A percentile compares a stretch with the other conserved stretches of the same genome.
phyloP scores from a whole-genome alignment of 2,888 invertebrate genomes.

The Diarsia dahlii region DNA sequence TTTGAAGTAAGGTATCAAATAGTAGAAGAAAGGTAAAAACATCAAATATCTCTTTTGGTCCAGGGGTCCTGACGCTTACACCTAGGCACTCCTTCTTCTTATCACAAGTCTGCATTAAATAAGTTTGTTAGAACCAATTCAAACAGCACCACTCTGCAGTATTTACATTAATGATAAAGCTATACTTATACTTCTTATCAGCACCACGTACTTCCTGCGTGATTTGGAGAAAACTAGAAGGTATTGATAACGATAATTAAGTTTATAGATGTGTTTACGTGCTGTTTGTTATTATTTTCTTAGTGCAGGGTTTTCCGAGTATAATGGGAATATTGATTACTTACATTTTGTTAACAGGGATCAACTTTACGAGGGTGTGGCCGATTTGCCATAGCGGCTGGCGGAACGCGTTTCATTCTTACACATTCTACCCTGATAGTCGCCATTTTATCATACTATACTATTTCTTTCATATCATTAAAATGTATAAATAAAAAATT shows the following conservation, averaged over 20 bases:
- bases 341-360: background rate
- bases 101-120: constrained; percentile 10
- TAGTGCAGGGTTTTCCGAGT: constrained; percentile 2
- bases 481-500: no score
- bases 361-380: background rate
- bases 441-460: no score
- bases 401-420: no score
- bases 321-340: background rate
- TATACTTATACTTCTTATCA: constrained; percentile 38
- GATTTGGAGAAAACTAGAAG: constrained; percentile 56
- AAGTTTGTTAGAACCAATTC: constrained; percentile 9
- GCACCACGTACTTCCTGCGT: constrained; percentile 44
- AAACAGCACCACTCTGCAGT: constrained; percentile 21
- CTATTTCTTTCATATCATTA: no score
- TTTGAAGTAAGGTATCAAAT: no score
- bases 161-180: constrained; percentile 45
- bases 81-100: background rate
- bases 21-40: no score
- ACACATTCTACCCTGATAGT: no score
- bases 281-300: constrained; percentile 7
- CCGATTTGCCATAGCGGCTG: no score
- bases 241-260: constrained; percentile 31
- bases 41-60: no score
- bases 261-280: constrained; percentile 31
- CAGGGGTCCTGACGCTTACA: no score